Percentiles rank a stretch among this genome's conserved stretches.
phyloP scores from a whole-genome alignment of 2,797 vertebrate species.

The Menidia menidia region DNA sequence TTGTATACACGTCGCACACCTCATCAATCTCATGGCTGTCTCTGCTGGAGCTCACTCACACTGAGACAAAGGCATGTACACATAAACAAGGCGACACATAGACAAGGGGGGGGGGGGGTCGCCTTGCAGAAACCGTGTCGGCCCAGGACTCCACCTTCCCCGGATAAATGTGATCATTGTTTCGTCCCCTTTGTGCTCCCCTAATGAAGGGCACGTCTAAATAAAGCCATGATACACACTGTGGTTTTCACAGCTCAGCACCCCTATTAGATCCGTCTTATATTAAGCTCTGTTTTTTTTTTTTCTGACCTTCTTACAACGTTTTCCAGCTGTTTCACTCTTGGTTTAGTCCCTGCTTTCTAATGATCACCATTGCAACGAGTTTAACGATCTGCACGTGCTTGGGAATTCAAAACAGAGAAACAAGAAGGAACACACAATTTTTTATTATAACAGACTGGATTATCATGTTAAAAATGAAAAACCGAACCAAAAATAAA shows the following conservation, averaged over 20 bases:
- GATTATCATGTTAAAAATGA: neutral
- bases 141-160: constrained; percentile 9
- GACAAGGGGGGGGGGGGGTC: constrained; percentile 33
- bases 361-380: constrained; percentile 13
- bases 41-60: constrained; percentile 42
- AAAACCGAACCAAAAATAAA: neutral
- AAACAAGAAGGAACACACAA: constrained; percentile 9
- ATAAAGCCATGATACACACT: constrained; percentile 63
- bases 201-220: constrained; percentile 74
- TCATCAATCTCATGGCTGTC: constrained; percentile 58
- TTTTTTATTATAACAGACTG: neutral
- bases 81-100: constrained; percentile 58
- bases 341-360: constrained; percentile 27
- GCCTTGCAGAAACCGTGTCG: neutral
- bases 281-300: constrained; percentile 50
- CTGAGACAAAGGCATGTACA: constrained; percentile 48
- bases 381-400: constrained; percentile 9
- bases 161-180: constrained; percentile 60
- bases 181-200: constrained; percentile 52
- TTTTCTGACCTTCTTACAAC: constrained; percentile 56
- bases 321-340: constrained; percentile 39
- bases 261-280: constrained; percentile 68
- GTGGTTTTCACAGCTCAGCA: constrained; percentile 49
- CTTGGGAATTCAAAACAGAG: constrained; percentile 17
- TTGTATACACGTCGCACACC: constrained; percentile 33